A percentile compares a stretch with the other conserved stretches of the same genome.
Conservation (phyloP, 2,113 vertebrate genomes). For the Strix aluco region DNA sequence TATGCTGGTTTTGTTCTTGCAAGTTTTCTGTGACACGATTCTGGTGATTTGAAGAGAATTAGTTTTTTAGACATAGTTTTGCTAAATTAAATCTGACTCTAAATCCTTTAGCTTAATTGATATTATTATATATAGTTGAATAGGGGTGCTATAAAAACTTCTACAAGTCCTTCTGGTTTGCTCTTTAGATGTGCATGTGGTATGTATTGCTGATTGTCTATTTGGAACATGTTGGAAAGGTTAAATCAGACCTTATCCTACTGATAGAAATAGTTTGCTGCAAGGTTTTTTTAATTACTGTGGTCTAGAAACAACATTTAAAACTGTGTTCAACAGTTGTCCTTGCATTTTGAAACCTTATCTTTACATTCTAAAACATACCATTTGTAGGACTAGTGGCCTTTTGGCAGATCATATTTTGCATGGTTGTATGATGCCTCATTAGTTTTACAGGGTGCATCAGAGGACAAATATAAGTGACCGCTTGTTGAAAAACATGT, state of each 20-base stretch:
- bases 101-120: neutral
- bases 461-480: slow-evolving; percentile 15
- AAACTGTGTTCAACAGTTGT: neutral
- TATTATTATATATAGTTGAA: neutral
- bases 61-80: neutral
- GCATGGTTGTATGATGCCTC: neutral
- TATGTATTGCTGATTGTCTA: neutral
- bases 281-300: neutral
- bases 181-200: neutral
- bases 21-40: neutral
- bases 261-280: neutral
- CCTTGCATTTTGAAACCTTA: neutral
- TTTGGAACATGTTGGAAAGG: neutral
- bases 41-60: neutral
- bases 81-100: neutral
- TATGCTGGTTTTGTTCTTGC: neutral
- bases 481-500: neutral
- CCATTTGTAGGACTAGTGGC: neutral
- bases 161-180: neutral
- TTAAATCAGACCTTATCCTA: neutral
- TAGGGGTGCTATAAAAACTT: neutral
- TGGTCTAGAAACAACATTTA: neutral
- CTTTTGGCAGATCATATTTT: neutral
- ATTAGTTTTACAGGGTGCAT: neutral
- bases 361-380: neutral